phyloP scores from a whole-genome alignment of 2,888 invertebrate species.

The Incurvaria masculella region DNA sequence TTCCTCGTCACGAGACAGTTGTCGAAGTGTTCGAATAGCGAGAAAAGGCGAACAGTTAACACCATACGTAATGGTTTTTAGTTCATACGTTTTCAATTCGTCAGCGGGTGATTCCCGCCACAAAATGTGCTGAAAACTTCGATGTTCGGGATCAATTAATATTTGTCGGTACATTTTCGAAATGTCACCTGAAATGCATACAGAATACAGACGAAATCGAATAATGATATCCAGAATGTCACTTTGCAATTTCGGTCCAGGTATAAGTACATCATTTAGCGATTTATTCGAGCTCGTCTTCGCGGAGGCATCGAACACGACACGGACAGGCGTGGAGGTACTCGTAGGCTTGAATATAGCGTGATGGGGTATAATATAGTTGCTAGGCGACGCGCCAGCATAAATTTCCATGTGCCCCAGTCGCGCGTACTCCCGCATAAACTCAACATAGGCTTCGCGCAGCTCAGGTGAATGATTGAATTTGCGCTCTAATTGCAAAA shows the following conservation, averaged over 20 bases:
- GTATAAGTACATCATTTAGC: slow-evolving; percentile 7
- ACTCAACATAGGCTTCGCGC: slow-evolving; percentile 5
- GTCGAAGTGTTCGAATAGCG: slow-evolving; percentile 5
- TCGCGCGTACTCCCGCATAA: slow-evolving; percentile 12
- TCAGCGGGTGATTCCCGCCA: slow-evolving; percentile 2
- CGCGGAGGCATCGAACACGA: slow-evolving; percentile 2
- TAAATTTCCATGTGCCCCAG: slow-evolving; percentile 12
- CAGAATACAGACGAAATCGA: background rate
- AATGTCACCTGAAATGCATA: slow-evolving; percentile 4
- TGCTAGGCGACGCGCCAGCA: background rate
- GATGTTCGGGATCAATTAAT: slow-evolving; percentile 1
- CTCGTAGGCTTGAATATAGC: background rate
- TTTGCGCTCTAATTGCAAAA: background rate
- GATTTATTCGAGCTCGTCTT: background rate
- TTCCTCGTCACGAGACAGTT: slow-evolving; percentile 3
- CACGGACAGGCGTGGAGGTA: background rate
- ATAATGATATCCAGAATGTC: slow-evolving; percentile 4
- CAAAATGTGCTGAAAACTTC: slow-evolving; percentile 2
- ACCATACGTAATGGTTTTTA: slow-evolving; percentile 7
- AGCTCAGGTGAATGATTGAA: background rate
- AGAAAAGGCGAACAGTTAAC: slow-evolving; percentile 2
- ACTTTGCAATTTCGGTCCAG: slow-evolving; percentile 5
- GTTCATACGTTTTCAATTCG: slow-evolving; percentile 3
- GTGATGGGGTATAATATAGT: background rate
- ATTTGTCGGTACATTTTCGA: slow-evolving; percentile 7